Evolutionary conservation across 1,140 invertebrate species (phyloP), one percentile per base, ranked within the genome.

Genomic region (Zaprionus taronus): DNA sequence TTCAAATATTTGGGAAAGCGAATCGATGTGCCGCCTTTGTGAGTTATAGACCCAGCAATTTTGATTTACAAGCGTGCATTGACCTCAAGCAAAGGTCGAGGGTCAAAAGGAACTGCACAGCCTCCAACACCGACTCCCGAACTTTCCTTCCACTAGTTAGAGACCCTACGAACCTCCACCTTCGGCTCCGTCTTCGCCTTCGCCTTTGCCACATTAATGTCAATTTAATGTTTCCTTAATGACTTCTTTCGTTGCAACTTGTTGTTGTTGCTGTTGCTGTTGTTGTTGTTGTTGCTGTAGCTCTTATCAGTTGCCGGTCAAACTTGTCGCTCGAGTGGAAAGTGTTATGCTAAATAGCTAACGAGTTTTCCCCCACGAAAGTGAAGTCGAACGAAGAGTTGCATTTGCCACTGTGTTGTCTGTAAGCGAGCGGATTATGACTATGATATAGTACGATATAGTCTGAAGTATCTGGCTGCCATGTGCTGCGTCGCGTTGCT

Each of bases 141-240:
- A 38, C 53, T 34, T 34, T 7, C 7, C 28, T 31, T 31, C 24
- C 4, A 26, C 24, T 26, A 65, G 28, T 47, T 26, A 9, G 28
- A 63, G 14, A 20, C 12, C 47, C 28, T 51, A n/a, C 31, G 49
- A n/a, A 2, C 5, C 22, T 28, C 26, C 38, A 7, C 6, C 20
- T 26, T 12, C 17, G n/a, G n/a, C 15, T 56, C 38, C 20, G 4
- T 7, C 71, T 60, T 44, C 24, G 17, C 5, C 28, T 22, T 12
- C 9, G 15, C 51, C 34, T 20, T 53, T 31, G 66, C 63, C 63
- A 85, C 86, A 90, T 91, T 91, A 91, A 91, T 91, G 86, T 91
- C 86, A 91, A 91, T 91, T 91, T 91, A 91, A 91, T 91, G 86
- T 91, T 91, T 91, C 86, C 86, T 86, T 91, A 91, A 91, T 91